phyloP scores from a whole-genome alignment of 2,113 vertebrate species.

The Oophaga pumilio region DNA sequence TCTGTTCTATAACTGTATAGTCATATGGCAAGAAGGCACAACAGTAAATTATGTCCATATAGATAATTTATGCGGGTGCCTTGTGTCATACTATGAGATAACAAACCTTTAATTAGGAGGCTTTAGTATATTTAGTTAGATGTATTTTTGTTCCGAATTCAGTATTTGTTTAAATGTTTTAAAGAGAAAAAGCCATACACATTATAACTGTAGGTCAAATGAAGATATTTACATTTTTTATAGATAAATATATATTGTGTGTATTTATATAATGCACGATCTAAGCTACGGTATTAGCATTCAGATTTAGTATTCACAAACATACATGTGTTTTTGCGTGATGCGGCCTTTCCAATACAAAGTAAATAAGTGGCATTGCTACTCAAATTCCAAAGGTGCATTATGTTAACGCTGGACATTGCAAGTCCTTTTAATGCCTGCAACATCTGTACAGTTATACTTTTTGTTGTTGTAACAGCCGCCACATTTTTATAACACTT shows the following conservation, averaged over 20 bases:
- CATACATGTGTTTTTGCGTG: too few relatives aligned
- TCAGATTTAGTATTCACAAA: too few relatives aligned
- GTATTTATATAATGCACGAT: neutral
- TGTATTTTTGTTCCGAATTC: too few relatives aligned
- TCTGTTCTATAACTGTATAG: constrained; percentile 11
- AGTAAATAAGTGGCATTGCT: too few relatives aligned
- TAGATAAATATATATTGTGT: neutral
- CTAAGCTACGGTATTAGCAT: neutral
- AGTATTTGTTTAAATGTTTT: too few relatives aligned
- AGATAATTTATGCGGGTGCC: neutral
- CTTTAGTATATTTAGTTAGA: neutral
- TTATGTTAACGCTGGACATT: too few relatives aligned
- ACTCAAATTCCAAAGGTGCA: too few relatives aligned
- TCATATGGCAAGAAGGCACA: neutral
- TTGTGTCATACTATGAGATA: neutral
- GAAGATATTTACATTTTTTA: too few relatives aligned
- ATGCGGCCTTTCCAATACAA: too few relatives aligned
- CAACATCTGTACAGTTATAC: neutral
- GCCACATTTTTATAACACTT: neutral
- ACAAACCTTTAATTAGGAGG: neutral
- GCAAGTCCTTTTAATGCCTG: too few relatives aligned
- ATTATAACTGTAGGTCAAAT: too few relatives aligned
- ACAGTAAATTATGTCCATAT: neutral
- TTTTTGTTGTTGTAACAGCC: neutral
- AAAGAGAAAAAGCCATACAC: too few relatives aligned